Evolutionary conservation across 1,140 invertebrate species (phyloP), one percentile per base, ranked within the genome.

Genomic region (Rhynchophorus ferrugineus): DNA sequence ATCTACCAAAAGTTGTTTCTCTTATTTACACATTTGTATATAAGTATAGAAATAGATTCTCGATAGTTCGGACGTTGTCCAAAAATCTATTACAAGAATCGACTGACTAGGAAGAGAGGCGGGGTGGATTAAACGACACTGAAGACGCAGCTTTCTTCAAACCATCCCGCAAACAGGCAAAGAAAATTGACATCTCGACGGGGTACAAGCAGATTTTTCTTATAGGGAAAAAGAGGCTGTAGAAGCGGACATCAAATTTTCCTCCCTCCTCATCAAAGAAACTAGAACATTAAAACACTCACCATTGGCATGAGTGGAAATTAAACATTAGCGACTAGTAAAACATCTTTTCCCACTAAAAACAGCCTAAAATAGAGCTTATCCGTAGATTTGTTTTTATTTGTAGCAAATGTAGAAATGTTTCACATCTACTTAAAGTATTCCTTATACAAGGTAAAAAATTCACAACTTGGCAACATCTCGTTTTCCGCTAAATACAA

Each of bases 391-490:
- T 41, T 19, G 20, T 14, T 41, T 41, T 14, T 9, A 34, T 11
- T 18, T 49, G 48, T 50, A 50, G 48, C 48, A 50, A 50, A 50
- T 24, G 41, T 43, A 49, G 48, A 49, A 49, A 49, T 49, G 34
- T 43, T 18, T 49, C 11, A 18, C 35, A 19, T 3, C 17, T 16
- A n/a, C 5, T 3, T 16, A 39, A 7, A 3, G 3, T 39, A 39
- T 39, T 18, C 17, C 37, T 39, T 39, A 39, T 39, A 39, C 37
- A 39, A 16, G n/a, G 16, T 43, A 22, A 22, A 38, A 48, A 16
- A 38, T 13, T 29, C 37, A 7, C 22, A 9, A 34, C 7, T 16
- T 44, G 42, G 14, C 17, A 37, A 45, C n/a, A n/a, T n/a, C n/a
- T n/a, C 8, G 33, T 34, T n/a, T 34, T n/a, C n/a, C 33, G 33